Conservation (phyloP, 53 echinoderm and acorn worm genomes). For the Actinopyga echinites region DNA sequence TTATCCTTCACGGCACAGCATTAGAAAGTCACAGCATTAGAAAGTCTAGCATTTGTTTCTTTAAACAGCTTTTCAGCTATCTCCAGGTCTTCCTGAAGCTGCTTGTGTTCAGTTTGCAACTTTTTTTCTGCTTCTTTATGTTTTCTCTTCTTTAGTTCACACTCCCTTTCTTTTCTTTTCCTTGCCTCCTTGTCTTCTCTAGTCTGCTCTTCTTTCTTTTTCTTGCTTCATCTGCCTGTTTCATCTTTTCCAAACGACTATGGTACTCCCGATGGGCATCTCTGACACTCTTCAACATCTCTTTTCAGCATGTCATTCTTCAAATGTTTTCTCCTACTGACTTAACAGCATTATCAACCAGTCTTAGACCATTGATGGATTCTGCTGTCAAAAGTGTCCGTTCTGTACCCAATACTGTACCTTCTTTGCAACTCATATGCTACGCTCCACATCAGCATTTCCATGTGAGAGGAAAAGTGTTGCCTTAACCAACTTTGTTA, state of each 20-base stretch:
- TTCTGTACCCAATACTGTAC: neutral
- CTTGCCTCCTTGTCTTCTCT: too few species aligned
- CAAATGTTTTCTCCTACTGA: too few species aligned
- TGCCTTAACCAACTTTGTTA: conserved; percentile 18
- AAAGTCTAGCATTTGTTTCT: neutral
- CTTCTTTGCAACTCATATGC: neutral
- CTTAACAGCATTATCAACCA: neutral
- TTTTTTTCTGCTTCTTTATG: neutral
- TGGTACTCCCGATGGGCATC: neutral
- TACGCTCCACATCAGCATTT: conserved; percentile 7
- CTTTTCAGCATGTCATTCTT: too few species aligned
- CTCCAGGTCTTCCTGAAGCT: conserved; percentile 1
- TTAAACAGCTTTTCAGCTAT: neutral
- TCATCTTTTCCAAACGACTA: neutral
- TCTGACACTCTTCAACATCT: neutral
- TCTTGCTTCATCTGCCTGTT: too few species aligned
- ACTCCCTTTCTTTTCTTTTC: neutral
- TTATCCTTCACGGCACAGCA: too few species aligned
- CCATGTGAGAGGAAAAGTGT: conserved; percentile 9
- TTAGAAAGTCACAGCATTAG: neutral
- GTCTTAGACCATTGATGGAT: conserved; percentile 15
- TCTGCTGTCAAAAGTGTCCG: neutral
- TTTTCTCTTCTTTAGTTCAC: neutral
- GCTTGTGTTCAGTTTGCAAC: neutral
- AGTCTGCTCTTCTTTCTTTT: too few species aligned